Evolutionary conservation across 2,797 vertebrate species (phyloP).

Genomic region (Sebastes oblongus): DNA sequence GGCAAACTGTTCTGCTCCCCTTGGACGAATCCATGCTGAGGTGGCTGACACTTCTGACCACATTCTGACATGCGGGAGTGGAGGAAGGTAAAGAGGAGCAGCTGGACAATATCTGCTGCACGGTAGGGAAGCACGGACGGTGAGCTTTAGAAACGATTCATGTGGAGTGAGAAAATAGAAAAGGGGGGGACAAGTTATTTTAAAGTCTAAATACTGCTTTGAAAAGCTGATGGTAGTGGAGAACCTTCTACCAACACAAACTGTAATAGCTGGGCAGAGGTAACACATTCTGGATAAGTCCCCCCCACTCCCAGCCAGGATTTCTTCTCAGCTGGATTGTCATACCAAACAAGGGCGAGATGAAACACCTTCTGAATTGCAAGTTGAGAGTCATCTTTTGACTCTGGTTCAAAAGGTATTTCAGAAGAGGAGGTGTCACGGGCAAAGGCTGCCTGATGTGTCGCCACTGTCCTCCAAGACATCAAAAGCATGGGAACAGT

Average conservation of each 20-base stretch:
- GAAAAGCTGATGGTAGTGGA: not conserved
- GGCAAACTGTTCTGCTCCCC: not conserved
- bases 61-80: not conserved
- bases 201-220: not conserved
- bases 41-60: not conserved
- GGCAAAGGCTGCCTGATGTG: not conserved
- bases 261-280: not conserved
- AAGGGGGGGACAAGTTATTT: not conserved
- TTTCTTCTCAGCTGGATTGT: not conserved
- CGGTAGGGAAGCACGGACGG: not conserved
- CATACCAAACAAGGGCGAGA: not conserved
- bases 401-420: not conserved
- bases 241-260: not conserved
- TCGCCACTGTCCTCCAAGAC: not conserved
- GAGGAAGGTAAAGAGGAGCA: not conserved
- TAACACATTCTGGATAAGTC: not conserved
- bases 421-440: not conserved
- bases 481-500: not conserved
- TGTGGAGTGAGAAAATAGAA: not conserved
- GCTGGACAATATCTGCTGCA: not conserved
- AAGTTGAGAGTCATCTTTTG: not conserved
- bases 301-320: not conserved
- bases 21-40: not conserved
- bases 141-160: not conserved
- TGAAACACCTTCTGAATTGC: not conserved